Evolutionary conservation across 2,797 vertebrate species (phyloP).

Genomic region (Macrochelys suwanniensis): DNA sequence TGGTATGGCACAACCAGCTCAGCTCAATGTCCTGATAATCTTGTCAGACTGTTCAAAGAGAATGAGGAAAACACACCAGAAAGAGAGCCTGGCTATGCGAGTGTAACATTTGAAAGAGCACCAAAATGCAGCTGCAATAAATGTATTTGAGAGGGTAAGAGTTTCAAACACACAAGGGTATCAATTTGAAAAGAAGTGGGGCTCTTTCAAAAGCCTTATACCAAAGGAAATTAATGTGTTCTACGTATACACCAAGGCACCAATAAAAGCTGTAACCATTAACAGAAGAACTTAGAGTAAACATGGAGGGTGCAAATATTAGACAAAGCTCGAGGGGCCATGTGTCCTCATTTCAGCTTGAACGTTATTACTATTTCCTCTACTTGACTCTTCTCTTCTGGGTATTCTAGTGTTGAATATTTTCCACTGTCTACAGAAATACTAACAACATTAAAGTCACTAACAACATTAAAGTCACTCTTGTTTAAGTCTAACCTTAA

Average conservation of each 20-base stretch:
- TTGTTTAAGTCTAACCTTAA: background rate
- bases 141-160: background rate
- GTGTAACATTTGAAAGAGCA: background rate
- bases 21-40: background rate
- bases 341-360: background rate
- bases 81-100: background rate
- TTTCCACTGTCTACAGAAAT: background rate
- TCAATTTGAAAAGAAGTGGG: background rate
- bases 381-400: background rate
- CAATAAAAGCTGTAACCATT: fast-evolving
- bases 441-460: background rate
- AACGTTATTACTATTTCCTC: background rate
- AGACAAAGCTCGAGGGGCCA: background rate
- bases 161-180: background rate
- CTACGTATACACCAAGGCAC: background rate
- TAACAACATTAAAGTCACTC: background rate
- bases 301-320: background rate
- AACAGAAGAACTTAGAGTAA: background rate
- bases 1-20: background rate
- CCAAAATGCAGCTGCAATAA: background rate
- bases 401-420: background rate
- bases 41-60: background rate
- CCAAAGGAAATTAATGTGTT: background rate
- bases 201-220: background rate
- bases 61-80: background rate